Base-by-base conservation (phyloP, 2,888 invertebrate species). In the Busseola fusca region DNA sequence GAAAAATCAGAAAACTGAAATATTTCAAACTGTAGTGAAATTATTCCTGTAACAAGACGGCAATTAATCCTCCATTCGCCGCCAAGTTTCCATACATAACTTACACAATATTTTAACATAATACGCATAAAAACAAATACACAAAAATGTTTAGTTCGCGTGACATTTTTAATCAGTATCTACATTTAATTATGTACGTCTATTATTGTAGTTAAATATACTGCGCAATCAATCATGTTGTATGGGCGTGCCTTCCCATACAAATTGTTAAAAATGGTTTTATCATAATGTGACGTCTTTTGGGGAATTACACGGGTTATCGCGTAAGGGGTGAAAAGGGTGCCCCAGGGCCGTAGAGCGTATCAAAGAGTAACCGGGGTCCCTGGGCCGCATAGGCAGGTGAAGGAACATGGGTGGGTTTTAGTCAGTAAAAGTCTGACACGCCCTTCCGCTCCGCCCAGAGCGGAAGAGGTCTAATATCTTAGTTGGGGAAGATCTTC, bases 121-220 rank as follows among this genome's bases (percentile, higher is more conserved):
- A 62, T 59, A 79, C 64, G 57, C 65, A 74, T 67, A 76, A 71
- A 81, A 76, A 81, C 75, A 80, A 73, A 79, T 72, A 83, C 75
- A 85, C 81, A 84, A 78, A 85, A 87, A 87, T 87, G 87, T 86
- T 77, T 76, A 64, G 81, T 82, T 87, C 73, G 87, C 87, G 87
- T 87, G 87, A 85, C 87, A 68, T 65, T 83, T 81, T 83, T 83
- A 87, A 87, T 87, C 85, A 86, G 84, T 85, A 84, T 83, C 74
- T 80, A 84, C 83, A 80, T 86, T 86, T 86, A 86, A 86, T 86
- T 85, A 86, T 72, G 74, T 74, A 64, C 76, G 65, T 83, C 72
- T 69, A 72, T 64, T 73, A 74, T 78, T 77, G 75, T 71, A 71
- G 78, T 72, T 73, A 69, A 68, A 76, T 78, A 68, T 78, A 62